Evolutionary conservation across 2,888 invertebrate genomes (phyloP), one percentile per base, ranked within the genome.

Genomic region (Falcaria lacertinaria): DNA sequence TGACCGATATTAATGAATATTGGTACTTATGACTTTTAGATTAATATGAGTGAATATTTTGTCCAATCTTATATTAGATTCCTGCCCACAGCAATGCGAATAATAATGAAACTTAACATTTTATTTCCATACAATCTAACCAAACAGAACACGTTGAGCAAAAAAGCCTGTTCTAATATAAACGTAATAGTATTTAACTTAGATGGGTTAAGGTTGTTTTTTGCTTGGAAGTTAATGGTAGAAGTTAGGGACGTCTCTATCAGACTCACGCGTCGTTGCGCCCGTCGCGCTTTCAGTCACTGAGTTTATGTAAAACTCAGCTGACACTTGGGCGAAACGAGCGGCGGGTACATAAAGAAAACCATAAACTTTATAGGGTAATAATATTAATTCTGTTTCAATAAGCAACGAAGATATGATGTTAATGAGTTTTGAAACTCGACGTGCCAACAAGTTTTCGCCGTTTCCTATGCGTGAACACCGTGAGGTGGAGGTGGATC

Each of bases 191-290:
- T 28, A 28, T 11, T 28, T 28, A 28, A 28, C 28, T 11, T 11
- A 28, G 28, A 36, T 13, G 13, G 32, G 15, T 34, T 42, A 43
- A 50, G 48, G 52, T 54, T 42, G 45, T 51, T 51, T 51, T 49
- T 46, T 44, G 47, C 39, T 19, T 36, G 19, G 43, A 54, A 57
- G 52, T 54, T 52, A 49, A 45, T 48, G 50, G 45, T 41, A 36
- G 46, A 45, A 54, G 57, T 44, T 41, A 45, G 28, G 28, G 28
- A 42, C 47, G 53, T 54, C 57, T 69, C 70, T 80, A 80, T 80
- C 78, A 51, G 50, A 54, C 49, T 74, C 67, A 79, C 79, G 74
- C 75, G 63, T 74, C 80, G 76, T 71, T 80, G 76, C 55, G 59
- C 70, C 48, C 64, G 57, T 64, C 64, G 56, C 54, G 58, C 57